Evolutionary conservation across 2,888 invertebrate genomes (phyloP), one percentile per base, ranked within the genome.

Genomic region (Drosophila quasianomalipes): DNA sequence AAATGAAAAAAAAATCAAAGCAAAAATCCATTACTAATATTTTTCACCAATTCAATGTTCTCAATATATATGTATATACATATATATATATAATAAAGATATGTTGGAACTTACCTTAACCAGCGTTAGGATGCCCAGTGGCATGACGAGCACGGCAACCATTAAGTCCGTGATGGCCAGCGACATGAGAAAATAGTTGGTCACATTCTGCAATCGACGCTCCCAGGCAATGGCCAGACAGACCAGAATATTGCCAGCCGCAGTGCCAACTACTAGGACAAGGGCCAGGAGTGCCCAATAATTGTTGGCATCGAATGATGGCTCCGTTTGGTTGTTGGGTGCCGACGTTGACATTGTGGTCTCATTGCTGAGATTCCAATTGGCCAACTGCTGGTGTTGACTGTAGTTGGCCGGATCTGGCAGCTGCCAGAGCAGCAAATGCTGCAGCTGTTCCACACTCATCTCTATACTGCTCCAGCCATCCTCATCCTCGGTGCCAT

Each of bases 121-220:
- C 70, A 97, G 94, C 9, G 97, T 97, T 76, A 97, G 93, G 87
- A 97, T 97, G 60, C 98, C 98, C 76, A 99, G 94, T 1, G 99
- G 99, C 99, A 99, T 99, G 79, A 99, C 99, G 83, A 99, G 94
- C 31, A 98, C 95, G 52, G 98, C 98, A 3, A 99, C 98, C 94
- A 99, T 96, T 58, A 99, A 95, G 94, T 99, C 99, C 19, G 99
- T 99, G 81, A 99, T 97, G 63, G 99, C 98, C 92, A 99, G 94
- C 7, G 98, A 99, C 96, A 99, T 97, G 91, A 99, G 95, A 92
- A 99, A 99, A 93, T 98, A 99, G 94, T 99, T 99, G 90, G 99
- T 99, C 72, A 98, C 98, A 94, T 98, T 99, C 94, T 99, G 99
- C 73, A 99, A 94, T 22, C 98, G 95, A 67, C 97, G 95, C 93